These are phyloP conservation scores for Argentina silus DNA, from an alignment of 2,797 vertebrate genomes.

Conservation along the genomic window DNA sequence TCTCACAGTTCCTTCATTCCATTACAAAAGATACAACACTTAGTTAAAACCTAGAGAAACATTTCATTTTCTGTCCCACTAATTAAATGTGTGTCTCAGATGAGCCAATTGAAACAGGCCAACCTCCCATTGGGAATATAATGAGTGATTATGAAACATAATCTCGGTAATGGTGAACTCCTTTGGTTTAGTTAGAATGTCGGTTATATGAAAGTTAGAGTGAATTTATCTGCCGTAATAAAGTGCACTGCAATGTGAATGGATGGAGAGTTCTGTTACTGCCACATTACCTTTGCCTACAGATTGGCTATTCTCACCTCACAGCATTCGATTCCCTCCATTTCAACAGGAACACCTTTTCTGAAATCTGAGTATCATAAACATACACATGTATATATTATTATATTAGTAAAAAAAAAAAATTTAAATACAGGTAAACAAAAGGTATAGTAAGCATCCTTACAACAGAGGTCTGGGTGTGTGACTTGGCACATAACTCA, in stretches of 20 bases:
- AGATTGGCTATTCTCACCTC: too few relatives aligned
- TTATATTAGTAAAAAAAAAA: too few relatives aligned
- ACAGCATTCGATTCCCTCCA: too few relatives aligned
- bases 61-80: slow-evolving; percentile 76
- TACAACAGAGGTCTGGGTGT: slow-evolving; percentile 40
- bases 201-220: slow-evolving; percentile 69
- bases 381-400: too few relatives aligned
- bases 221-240: slow-evolving; percentile 46
- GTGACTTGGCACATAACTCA: slow-evolving; percentile 61
- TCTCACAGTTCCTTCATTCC: slow-evolving; percentile 67
- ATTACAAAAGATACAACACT: slow-evolving; percentile 78
- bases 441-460: slow-evolving; percentile 46
- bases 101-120: slow-evolving; percentile 77
- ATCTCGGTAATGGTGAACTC: slow-evolving; percentile 78
- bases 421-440: too few relatives aligned
- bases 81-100: slow-evolving; percentile 81
- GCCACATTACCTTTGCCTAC: too few relatives aligned
- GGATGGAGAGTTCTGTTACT: too few relatives aligned
- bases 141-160: slow-evolving; percentile 80
- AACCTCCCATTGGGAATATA: slow-evolving; percentile 79
- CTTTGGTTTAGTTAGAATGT: slow-evolving; percentile 65
- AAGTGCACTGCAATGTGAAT: neutral
- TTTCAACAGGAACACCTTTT: too few relatives aligned
- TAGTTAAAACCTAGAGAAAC: slow-evolving; percentile 75
- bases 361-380: too few relatives aligned